A percentile compares a stretch with the other conserved stretches of the same genome.
Conservation (phyloP, 2,888 invertebrate genomes). For the Sinopyrophorus schimmeli region DNA sequence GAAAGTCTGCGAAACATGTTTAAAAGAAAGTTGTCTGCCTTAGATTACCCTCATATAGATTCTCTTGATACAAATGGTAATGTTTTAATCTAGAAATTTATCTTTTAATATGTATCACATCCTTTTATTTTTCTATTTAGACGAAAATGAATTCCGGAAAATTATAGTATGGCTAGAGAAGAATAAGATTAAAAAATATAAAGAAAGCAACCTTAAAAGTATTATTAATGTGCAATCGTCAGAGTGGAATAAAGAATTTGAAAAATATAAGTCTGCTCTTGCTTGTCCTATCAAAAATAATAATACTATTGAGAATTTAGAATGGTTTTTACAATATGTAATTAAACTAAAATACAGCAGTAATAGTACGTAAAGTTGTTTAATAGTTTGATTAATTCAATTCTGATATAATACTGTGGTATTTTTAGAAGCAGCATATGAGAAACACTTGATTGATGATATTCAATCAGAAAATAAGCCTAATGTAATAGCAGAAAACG, state of each 20-base stretch:
- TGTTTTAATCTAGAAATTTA: slow-evolving; percentile 12
- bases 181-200: slow-evolving; percentile 87
- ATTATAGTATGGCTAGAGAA: slow-evolving; percentile 91
- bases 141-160: slow-evolving; percentile 77
- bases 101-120: not conserved
- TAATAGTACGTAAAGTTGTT: slow-evolving; percentile 60
- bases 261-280: slow-evolving; percentile 74
- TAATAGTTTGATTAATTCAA: not conserved
- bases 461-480: slow-evolving; percentile 66
- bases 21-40: slow-evolving; percentile 73
- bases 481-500: slow-evolving; percentile 77
- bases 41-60: slow-evolving; percentile 76
- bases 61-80: slow-evolving; percentile 73
- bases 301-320: slow-evolving; percentile 69
- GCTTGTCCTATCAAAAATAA: slow-evolving; percentile 69
- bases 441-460: slow-evolving; percentile 66
- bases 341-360: slow-evolving; percentile 82
- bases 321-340: slow-evolving; percentile 86
- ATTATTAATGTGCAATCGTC: slow-evolving; percentile 69
- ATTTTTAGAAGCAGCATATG: slow-evolving; percentile 70
- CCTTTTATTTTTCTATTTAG: slow-evolving; percentile 61
- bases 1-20: too few species aligned
- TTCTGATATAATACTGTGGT: slow-evolving; percentile 22
- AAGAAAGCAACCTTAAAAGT: slow-evolving; percentile 76
- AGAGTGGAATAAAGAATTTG: slow-evolving; percentile 73